Percentiles rank a stretch among this genome's conserved stretches.
phyloP scores from a whole-genome alignment of 2,888 invertebrate genomes.

The Dolichopus griseipennis region DNA sequence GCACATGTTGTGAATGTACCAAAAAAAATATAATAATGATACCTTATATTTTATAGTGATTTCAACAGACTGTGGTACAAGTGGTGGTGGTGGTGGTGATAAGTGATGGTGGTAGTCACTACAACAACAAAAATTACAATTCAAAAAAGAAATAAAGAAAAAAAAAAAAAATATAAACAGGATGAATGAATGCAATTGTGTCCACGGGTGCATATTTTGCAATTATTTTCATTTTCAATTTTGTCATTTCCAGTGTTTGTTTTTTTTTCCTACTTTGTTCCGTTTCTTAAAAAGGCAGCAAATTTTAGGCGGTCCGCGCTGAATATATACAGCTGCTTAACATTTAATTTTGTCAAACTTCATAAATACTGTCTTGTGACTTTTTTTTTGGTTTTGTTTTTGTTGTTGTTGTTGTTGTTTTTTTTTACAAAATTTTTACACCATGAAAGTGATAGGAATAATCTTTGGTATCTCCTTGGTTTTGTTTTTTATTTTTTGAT shows the following conservation, averaged over 20 bases:
- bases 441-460: neutral
- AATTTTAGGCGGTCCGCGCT: neutral
- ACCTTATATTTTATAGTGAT: neutral
- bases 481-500: too few species aligned
- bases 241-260: neutral
- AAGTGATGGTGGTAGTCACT: too few species aligned
- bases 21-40: neutral
- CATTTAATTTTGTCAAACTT: conserved; percentile 3
- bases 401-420: neutral
- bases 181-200: conserved; percentile 6
- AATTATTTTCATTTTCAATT: neutral
- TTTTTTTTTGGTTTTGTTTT: neutral
- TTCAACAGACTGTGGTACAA: neutral
- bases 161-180: neutral
- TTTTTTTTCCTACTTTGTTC: neutral
- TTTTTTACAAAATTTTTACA: neutral
- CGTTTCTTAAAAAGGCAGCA: neutral
- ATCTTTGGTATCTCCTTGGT: neutral
- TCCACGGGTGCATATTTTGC: neutral
- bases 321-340: neutral
- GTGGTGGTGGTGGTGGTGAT: too few species aligned
- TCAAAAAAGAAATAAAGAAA: neutral
- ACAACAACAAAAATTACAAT: too few species aligned
- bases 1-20: too few species aligned
- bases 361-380: neutral